phyloP scores from a whole-genome alignment of 1,140 invertebrate genomes.

The Rhynchophorus ferrugineus region DNA sequence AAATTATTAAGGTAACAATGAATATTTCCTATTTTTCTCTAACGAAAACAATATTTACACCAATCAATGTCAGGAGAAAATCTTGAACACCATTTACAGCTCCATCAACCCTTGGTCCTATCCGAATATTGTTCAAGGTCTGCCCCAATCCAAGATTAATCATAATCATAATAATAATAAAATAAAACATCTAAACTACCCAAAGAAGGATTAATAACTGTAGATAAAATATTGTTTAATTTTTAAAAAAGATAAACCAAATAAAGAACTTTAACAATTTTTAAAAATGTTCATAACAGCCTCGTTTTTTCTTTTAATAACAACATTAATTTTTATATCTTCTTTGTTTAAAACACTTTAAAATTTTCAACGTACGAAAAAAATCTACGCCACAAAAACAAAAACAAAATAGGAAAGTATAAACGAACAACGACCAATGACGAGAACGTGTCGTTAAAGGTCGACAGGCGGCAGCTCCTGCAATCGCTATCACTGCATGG shows the following conservation, averaged over 20 bases:
- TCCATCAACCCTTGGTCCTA: too few relatives aligned
- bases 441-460: conserved; percentile 11
- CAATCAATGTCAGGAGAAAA: background rate
- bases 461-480: background rate
- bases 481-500: conserved; percentile 37
- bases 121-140: background rate
- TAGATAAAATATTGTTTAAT: background rate
- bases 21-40: conserved; percentile 10
- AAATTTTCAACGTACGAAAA: conserved; percentile 18
- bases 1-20: conserved; percentile 18
- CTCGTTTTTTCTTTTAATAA: conserved; percentile 11
- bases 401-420: conserved; percentile 16
- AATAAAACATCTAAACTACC: background rate
- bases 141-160: background rate
- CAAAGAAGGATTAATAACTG: background rate
- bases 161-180: conserved; percentile 3
- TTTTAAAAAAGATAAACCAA: too few relatives aligned
- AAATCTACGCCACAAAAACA: conserved; percentile 18
- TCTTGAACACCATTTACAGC: background rate
- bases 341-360: conserved; percentile 13
- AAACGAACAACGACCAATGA: conserved; percentile 6
- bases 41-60: conserved; percentile 15
- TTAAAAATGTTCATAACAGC: conserved; percentile 8
- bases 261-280: conserved; percentile 6
- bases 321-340: conserved; percentile 11